A percentile compares a stretch with the other conserved stretches of the same genome.
Evolutionary conservation across 2,888 invertebrate genomes (phyloP).

Genomic region (Andrena bicolor): DNA sequence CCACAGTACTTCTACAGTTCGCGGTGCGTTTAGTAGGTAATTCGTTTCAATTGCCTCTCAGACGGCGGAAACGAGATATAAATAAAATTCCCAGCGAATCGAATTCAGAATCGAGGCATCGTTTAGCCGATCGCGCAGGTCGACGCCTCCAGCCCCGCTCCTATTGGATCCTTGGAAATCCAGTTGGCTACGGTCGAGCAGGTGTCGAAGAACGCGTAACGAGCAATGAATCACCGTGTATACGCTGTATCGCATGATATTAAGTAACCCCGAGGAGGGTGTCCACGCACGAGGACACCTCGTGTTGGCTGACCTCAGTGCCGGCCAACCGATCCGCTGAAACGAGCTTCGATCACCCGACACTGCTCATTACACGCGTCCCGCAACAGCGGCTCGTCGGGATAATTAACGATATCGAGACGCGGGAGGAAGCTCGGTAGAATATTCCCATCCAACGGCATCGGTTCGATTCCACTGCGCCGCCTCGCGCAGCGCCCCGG

Average conservation of each 20-base stretch:
- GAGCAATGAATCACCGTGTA: slow-evolving; percentile 39
- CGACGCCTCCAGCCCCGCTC: slow-evolving; percentile 19
- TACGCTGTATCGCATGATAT: slow-evolving; percentile 58
- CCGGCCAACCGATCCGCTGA: slow-evolving; percentile 68
- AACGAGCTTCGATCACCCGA: slow-evolving; percentile 75
- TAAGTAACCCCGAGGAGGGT: slow-evolving; percentile 62
- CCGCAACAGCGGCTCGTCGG: slow-evolving; percentile 51
- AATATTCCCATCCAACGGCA: slow-evolving; percentile 23
- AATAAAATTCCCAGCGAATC: slow-evolving; percentile 42
- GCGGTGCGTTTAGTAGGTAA: slow-evolving; percentile 21
- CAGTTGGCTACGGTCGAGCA: slow-evolving; percentile 42
- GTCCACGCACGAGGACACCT: slow-evolving; percentile 59
- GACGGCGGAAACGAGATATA: slow-evolving; percentile 35
- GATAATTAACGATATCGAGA: slow-evolving; percentile 74
- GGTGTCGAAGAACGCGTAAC: slow-evolving; percentile 54
- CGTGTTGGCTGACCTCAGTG: slow-evolving; percentile 67
- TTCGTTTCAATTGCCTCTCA: slow-evolving; percentile 20
- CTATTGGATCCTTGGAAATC: slow-evolving; percentile 23
- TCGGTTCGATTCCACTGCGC: slow-evolving; percentile 11
- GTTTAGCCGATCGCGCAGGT: slow-evolving; percentile 20
- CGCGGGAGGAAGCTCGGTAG: slow-evolving; percentile 1
- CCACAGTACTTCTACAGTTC: background rate
- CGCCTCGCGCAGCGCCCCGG: background rate
- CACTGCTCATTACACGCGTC: slow-evolving; percentile 74
- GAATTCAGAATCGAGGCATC: slow-evolving; percentile 12